Conservation (phyloP, 2,888 invertebrate species). For the Lamellibrachia satsuma region DNA sequence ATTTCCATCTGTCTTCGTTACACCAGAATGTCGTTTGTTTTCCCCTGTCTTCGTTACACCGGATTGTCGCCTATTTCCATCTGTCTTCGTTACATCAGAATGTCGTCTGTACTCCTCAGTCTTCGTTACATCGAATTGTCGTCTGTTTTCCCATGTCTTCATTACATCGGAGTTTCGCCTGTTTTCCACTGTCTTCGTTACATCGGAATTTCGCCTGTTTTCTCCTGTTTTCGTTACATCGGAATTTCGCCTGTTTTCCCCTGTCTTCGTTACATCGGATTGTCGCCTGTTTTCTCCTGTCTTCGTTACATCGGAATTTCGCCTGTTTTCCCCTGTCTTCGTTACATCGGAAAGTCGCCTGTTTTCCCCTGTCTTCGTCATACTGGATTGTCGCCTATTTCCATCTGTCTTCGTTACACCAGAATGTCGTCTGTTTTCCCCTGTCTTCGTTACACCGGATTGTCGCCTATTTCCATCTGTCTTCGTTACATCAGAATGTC, state of each 20-base stretch:
- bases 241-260: neutral
- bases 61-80: no score
- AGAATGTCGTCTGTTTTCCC: neutral
- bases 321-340: neutral
- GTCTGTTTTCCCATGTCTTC: neutral
- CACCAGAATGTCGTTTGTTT: no score
- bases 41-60: no score
- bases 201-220: neutral
- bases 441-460: neutral
- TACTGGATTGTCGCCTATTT: neutral
- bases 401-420: neutral
- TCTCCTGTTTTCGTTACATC: no score
- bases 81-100: no score
- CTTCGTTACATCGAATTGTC: no score
- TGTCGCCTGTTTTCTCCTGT: neutral
- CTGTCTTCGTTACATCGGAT: neutral
- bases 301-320: neutral
- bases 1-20: no score
- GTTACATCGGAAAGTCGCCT: neutral
- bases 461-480: neutral
- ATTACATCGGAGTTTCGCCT: neutral
- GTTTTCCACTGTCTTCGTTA: neutral
- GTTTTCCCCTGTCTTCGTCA: neutral
- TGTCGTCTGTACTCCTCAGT: no score
- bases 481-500: neutral